A percentile compares a stretch with the other conserved stretches of the same genome.
These are phyloP conservation scores for Danio choprae DNA, from an alignment of 2,797 vertebrate species.

Conservation along the genomic window DNA sequence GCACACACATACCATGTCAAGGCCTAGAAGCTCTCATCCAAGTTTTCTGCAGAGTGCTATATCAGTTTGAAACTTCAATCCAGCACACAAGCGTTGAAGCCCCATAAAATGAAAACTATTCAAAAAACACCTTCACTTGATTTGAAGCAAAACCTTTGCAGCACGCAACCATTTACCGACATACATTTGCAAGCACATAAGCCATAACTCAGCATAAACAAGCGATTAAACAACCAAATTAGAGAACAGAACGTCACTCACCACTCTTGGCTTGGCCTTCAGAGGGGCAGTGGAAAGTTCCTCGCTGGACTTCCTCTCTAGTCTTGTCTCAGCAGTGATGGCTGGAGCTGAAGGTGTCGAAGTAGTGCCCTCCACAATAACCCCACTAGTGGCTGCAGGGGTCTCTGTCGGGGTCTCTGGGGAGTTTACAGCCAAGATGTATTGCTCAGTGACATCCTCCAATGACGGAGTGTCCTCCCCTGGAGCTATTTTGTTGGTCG, in stretches of 20 bases:
- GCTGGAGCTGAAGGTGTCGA: conserved; percentile 67
- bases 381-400: conserved; percentile 58
- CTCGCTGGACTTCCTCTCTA: conserved; percentile 75
- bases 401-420: conserved; percentile 71
- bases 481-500: conserved; percentile 67
- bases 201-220: background rate
- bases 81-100: conserved; percentile 29
- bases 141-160: background rate
- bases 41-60: conserved; percentile 44
- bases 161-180: background rate
- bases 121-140: conserved; percentile 16
- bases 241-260: conserved; percentile 76
- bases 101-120: conserved; percentile 15
- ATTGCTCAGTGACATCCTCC: conserved; percentile 89
- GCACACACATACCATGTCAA: conserved; percentile 2
- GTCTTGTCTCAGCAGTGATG: conserved; percentile 72
- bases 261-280: conserved; percentile 92
- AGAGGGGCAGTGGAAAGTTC: conserved; percentile 68
- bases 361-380: conserved; percentile 72
- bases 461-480: conserved; percentile 80
- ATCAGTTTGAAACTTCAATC: conserved; percentile 10
- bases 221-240: conserved; percentile 21
- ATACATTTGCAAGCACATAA: background rate
- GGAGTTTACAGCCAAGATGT: conserved; percentile 82
- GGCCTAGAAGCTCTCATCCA: background rate